These are phyloP conservation scores for Clinocottus analis DNA, from an alignment of 2,113 vertebrate species.

Conservation along the genomic window DNA sequence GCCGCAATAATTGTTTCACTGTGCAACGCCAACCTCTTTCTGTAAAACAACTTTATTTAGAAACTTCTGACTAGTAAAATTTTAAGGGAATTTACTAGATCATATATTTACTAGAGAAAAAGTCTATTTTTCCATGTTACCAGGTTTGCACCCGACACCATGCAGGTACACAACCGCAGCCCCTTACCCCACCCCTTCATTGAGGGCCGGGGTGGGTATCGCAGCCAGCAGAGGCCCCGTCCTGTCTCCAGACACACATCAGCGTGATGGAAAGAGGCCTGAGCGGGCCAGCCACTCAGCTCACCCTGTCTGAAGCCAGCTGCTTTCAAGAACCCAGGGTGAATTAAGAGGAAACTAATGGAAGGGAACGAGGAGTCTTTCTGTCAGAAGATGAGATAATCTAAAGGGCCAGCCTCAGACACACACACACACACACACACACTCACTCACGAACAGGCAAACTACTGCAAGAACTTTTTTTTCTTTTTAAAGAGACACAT, in stretches of 20 bases:
- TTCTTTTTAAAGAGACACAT: constrained; percentile 35
- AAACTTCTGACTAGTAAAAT: too few species aligned
- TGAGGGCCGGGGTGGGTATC: constrained; percentile 19
- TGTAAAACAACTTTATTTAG: constrained; percentile 22
- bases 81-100: too few species aligned
- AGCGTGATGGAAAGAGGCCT: constrained; percentile 59
- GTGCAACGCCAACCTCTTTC: constrained; percentile 1
- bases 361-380: constrained; percentile 52
- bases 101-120: constrained; percentile 3
- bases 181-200: constrained; percentile 24
- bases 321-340: constrained; percentile 39
- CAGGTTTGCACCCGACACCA: background rate
- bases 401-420: constrained; percentile 22
- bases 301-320: constrained; percentile 54
- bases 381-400: constrained; percentile 73
- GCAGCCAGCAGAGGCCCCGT: constrained; percentile 24
- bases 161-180: constrained; percentile 15
- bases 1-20: background rate
- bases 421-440: constrained; percentile 10
- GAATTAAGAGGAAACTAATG: constrained; percentile 63
- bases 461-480: constrained; percentile 18
- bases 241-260: constrained; percentile 48
- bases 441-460: constrained; percentile 10
- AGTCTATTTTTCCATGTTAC: constrained; percentile 11
- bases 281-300: constrained; percentile 45